Conservation (phyloP, 2,888 invertebrate species). For the Ochropacha duplaris region DNA sequence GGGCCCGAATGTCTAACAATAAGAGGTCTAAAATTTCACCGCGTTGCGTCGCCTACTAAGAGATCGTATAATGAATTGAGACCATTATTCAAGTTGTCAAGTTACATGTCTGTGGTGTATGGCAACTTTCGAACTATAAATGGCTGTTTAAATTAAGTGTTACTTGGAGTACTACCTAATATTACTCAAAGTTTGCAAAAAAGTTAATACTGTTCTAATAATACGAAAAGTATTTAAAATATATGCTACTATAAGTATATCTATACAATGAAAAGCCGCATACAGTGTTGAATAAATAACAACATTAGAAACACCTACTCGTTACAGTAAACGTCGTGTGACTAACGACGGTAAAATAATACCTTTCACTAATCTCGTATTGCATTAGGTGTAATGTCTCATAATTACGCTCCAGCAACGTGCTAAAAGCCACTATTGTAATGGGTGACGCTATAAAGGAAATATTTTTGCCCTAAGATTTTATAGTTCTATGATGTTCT, state of each 20-base stretch:
- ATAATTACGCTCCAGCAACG: constrained; percentile 28
- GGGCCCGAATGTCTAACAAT: constrained; percentile 44
- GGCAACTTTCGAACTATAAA: constrained; percentile 11
- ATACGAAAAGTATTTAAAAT: too few species aligned
- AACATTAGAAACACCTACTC: neutral
- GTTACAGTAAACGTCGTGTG: constrained; percentile 6
- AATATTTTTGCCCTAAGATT: too few species aligned
- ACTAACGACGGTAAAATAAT: constrained; percentile 20
- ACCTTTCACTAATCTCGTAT: constrained; percentile 17
- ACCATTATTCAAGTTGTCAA: constrained; percentile 41
- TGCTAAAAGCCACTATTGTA: constrained; percentile 21
- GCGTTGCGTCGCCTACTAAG: constrained; percentile 34
- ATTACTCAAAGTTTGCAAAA: neutral
- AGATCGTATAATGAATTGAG: constrained; percentile 44
- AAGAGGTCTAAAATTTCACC: constrained; percentile 54
- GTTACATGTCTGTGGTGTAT: constrained; percentile 29
- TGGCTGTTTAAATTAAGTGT: constrained; percentile 26
- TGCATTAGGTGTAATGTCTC: constrained; percentile 25
- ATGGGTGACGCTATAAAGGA: constrained; percentile 3
- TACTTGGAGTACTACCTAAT: neutral
- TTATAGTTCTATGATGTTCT: too few species aligned
- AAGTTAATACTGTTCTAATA: neutral
- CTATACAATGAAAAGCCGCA: neutral
- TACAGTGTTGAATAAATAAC: neutral
- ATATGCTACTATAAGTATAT: too few species aligned